Percentiles rank a stretch among this genome's conserved stretches.
Evolutionary conservation across 2,888 invertebrate species (phyloP).

Genomic region (Chouioia cunea): DNA sequence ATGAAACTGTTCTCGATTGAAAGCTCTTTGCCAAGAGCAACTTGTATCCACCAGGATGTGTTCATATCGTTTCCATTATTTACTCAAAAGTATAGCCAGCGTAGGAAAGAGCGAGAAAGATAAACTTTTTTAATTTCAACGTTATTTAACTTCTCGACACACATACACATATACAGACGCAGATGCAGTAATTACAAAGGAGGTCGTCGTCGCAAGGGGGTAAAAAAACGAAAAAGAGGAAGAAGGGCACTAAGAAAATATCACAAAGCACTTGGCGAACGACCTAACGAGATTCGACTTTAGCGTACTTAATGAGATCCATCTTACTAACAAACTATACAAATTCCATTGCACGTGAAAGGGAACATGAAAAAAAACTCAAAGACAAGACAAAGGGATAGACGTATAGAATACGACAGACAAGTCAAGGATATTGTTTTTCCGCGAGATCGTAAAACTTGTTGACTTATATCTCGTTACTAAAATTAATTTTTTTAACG

Average conservation of each 20-base stretch:
- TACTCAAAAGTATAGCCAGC: conserved; percentile 14
- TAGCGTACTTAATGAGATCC: conserved; percentile 42
- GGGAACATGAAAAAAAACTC: background rate
- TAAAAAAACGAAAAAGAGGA: background rate
- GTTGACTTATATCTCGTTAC: background rate
- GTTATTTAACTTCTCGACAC: conserved; percentile 33
- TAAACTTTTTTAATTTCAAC: conserved; percentile 43
- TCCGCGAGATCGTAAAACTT: too few relatives aligned
- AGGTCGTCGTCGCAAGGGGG: conserved; percentile 3
- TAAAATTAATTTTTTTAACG: conserved; percentile 17
- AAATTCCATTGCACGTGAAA: conserved; percentile 32
- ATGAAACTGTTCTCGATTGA: too few relatives aligned
- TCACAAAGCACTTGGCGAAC: conserved; percentile 39
- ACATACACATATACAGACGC: too few relatives aligned
- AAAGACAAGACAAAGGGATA: background rate
- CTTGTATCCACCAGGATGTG: too few relatives aligned
- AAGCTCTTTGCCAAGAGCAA: too few relatives aligned
- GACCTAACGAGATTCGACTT: conserved; percentile 44
- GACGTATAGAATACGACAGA: conserved; percentile 1
- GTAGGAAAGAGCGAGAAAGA: background rate
- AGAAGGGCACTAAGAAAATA: conserved; percentile 32
- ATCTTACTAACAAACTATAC: conserved; percentile 39
- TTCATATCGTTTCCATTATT: conserved; percentile 34
- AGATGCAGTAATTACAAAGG: conserved; percentile 43
- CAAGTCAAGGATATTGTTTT: too few relatives aligned